Evolutionary conservation across 2,888 invertebrate species (phyloP), one percentile per base, ranked within the genome.

Genomic region (Pseudolycoriella hygida): DNA sequence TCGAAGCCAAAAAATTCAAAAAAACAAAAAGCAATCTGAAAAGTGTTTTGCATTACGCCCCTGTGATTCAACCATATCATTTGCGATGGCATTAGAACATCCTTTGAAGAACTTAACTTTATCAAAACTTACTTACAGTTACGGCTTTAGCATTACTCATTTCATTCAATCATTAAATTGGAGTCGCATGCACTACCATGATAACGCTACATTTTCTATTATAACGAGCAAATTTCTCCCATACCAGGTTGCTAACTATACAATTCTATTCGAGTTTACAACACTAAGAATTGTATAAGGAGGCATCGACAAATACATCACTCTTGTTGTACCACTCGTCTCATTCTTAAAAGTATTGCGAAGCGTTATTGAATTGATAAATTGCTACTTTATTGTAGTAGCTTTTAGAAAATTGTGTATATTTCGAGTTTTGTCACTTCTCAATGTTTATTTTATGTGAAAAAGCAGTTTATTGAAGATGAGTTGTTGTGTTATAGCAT

Each of bases 71-170:
- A 25, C 25, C 25, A 25, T 25, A 25, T 25, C 25, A 4, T 25
- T 25, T 25, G 25, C 25, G 8, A 25, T 25, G 8, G 25, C 4
- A 25, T 25, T 25, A 25, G 25, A 25, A 25, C 25, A 25, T 25
- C 25, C 25, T 25, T 25, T 25, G 25, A 25, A 25, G 25, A 25
- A 25, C 25, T 25, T 25, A 34, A 34, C 6, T 34, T 34, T 34
- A 34, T 34, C 34, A 34, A 34, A 34, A 34, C n/a, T 34, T 34
- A 4, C 34, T 34, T 34, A 34, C 34, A 34, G 34, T 34, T 34
- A 34, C 34, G 34, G n/a, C 34, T 34, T 34, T 34, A 34, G 15
- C 34, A 34, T 34, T 34, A 34, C 34, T 14, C 34, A 34, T 34
- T 34, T 34, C 34, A 34, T 34, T 34, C 34, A 34, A 34, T 34